A percentile compares a stretch with the other conserved stretches of the same genome.
Evolutionary conservation across 2,113 vertebrate genomes (phyloP).

Genomic region (Tetrax tetrax): DNA sequence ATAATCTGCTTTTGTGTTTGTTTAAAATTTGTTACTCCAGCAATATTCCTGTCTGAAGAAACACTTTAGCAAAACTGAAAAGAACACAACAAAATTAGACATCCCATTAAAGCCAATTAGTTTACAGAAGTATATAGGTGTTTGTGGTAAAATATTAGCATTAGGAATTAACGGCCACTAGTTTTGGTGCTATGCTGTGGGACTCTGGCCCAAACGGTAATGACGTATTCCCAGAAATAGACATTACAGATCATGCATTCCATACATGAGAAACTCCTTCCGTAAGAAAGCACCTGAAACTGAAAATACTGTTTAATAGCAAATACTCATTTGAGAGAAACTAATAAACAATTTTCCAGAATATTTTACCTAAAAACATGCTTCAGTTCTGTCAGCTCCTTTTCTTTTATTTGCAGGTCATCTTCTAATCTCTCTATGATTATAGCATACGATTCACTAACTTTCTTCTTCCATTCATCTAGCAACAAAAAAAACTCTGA

Average conservation of each 20-base stretch:
- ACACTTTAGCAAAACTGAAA: neutral
- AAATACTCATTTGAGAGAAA: neutral
- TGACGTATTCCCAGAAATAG: neutral
- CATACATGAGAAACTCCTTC: neutral
- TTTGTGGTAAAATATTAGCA: neutral
- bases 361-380: constrained; percentile 86
- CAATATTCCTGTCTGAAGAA: neutral
- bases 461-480: constrained; percentile 99
- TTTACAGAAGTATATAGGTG: neutral
- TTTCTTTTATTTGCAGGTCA: constrained; percentile 88
- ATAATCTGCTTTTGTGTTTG: neutral
- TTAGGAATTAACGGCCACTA: neutral
- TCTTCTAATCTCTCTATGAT: constrained; percentile 86
- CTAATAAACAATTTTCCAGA: neutral
- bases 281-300: neutral
- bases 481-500: neutral
- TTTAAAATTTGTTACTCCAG: neutral
- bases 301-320: neutral
- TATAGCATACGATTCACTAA: constrained; percentile 88
- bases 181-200: neutral
- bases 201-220: neutral
- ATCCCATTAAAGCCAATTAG: neutral
- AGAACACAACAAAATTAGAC: neutral
- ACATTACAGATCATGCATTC: neutral
- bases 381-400: constrained; percentile 82